Conservation (phyloP, 2,888 invertebrate genomes). For the Adelphocoris suturalis region DNA sequence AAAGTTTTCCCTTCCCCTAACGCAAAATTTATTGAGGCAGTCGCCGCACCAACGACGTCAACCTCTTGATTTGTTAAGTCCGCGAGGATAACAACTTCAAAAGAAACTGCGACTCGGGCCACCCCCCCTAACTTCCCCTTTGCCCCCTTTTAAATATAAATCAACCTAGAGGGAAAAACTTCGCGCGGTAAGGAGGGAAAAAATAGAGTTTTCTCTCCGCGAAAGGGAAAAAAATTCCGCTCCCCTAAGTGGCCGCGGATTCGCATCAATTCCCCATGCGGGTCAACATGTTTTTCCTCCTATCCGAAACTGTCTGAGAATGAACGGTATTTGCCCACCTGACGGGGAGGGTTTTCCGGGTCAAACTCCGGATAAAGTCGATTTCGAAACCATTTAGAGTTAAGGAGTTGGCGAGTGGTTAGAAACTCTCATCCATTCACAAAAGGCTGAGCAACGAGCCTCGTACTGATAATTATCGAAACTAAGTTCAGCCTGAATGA, state of each 20-base stretch:
- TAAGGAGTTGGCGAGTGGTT: background rate
- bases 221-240: background rate
- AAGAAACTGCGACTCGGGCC: background rate
- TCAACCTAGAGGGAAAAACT: background rate
- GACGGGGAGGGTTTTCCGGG: background rate
- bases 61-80: background rate
- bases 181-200: background rate
- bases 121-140: background rate
- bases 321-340: background rate
- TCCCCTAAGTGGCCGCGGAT: background rate
- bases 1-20: background rate
- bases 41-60: background rate
- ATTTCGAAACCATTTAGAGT: background rate
- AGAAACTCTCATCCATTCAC: background rate
- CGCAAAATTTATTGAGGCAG: constrained; percentile 1
- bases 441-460: background rate
- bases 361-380: background rate
- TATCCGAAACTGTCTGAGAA: background rate
- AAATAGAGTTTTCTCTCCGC: background rate
- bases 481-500: no score
- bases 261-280: background rate
- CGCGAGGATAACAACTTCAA: background rate
- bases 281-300: background rate
- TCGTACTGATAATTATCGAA: no score
- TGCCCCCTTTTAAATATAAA: background rate